phyloP scores from a whole-genome alignment of 2,888 invertebrate species.

The Pollenia labialis region DNA sequence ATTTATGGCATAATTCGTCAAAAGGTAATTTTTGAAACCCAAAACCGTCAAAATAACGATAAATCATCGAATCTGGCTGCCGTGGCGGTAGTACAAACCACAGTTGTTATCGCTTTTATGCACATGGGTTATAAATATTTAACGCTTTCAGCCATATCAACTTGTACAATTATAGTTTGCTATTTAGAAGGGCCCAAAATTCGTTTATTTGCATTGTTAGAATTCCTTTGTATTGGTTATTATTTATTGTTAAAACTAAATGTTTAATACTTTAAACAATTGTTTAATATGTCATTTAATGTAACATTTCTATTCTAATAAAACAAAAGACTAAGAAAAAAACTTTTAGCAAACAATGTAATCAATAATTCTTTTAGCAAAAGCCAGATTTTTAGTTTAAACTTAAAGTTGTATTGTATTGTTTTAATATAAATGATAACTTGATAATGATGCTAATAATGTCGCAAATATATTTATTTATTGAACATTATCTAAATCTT shows the following conservation, averaged over 20 bases:
- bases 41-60: no score
- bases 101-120: no score
- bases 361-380: conserved; percentile 61
- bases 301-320: conserved; percentile 60
- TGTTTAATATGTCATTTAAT: conserved; percentile 51
- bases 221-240: no score
- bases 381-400: not conserved
- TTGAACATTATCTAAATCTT: conserved; percentile 74
- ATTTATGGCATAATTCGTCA: no score
- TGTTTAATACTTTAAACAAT: conserved; percentile 43
- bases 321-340: conserved; percentile 51
- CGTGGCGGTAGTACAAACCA: no score
- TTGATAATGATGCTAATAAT: conserved; percentile 73
- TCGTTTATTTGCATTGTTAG: no score
- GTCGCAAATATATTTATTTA: conserved; percentile 76
- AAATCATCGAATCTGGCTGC: no score
- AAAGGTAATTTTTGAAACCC: no score
- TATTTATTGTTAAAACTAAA: not conserved
- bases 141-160: no score
- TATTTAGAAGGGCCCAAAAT: no score
- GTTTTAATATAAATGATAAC: conserved; percentile 60
- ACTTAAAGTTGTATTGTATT: conserved; percentile 21
- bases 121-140: no score
- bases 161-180: no score
- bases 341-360: conserved; percentile 20